Conservation (phyloP, 2,797 vertebrate species). For the Amblyopsis hoosieri region DNA sequence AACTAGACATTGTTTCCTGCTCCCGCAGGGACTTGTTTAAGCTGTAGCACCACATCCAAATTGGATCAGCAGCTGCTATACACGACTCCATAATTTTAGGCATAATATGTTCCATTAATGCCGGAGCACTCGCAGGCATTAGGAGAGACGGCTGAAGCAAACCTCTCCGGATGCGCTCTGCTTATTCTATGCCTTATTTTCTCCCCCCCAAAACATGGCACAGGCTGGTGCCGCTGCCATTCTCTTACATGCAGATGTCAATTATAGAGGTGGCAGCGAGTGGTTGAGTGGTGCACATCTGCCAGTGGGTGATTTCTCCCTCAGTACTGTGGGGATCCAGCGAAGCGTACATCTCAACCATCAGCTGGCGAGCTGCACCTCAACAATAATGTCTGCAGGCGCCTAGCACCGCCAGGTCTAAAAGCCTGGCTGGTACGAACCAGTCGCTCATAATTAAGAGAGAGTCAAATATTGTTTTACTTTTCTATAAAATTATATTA, state of each 20-base stretch:
- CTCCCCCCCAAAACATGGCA: conserved; percentile 59
- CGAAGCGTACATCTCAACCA: conserved; percentile 58
- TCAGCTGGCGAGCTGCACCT: conserved; percentile 59
- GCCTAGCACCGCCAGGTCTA: conserved; percentile 13
- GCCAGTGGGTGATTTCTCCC: conserved; percentile 67
- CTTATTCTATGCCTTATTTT: conserved; percentile 72
- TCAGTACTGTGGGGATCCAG: conserved; percentile 44
- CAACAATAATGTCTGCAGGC: conserved; percentile 41
- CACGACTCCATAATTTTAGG: conserved; percentile 79
- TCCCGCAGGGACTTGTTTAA: conserved; percentile 63
- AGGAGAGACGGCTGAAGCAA: conserved; percentile 69
- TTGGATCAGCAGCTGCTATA: conserved; percentile 80
- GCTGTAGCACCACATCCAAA: conserved; percentile 66
- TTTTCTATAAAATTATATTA: neutral
- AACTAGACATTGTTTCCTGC: conserved; percentile 35
- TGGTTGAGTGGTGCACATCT: conserved; percentile 71
- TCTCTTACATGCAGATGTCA: conserved; percentile 76
- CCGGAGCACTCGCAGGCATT: conserved; percentile 70
- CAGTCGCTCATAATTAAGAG: conserved; percentile 26
- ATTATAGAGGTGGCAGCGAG: conserved; percentile 71
- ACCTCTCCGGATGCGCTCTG: conserved; percentile 74
- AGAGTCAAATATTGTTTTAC: conserved; percentile 8
- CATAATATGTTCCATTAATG: conserved; percentile 81
- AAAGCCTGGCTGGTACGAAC: conserved; percentile 17
- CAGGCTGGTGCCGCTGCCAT: conserved; percentile 69